Base-by-base conservation (phyloP, 2,113 vertebrate species). In the Penelope pileata region DNA sequence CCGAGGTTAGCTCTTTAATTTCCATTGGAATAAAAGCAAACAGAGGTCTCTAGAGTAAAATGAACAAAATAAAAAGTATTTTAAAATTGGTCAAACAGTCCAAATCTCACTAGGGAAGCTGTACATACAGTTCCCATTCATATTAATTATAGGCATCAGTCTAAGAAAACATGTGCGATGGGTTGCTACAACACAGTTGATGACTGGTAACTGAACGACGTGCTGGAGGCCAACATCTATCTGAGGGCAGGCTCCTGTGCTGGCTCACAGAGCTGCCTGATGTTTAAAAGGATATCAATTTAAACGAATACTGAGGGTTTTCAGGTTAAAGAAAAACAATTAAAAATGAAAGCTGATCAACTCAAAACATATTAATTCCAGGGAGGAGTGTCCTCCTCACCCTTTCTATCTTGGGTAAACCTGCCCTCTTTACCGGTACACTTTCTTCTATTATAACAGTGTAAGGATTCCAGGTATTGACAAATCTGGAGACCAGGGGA, bases 21-120 rank as follows among this genome's bases (percentile, higher is more conserved):
- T 92, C 87, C 67, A 90, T 1, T 63, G 75, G 81, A 79, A 89
- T 86, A 91, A 94, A 88, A 90, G 68, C 75, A 87, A 94, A 77
- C 59, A 83, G 70, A 87, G 74, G 72, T 88, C 56, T 90, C 86
- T 34, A 54, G 43, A 81, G 47, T 48, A 87, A 93, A 80, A 95
- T 18, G 29, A 89, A 83, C 26, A 77, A 88, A 85, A 73, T 15
- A 79, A 87, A 82, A 86, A 82, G 47, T 69, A 38, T 3, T 69
- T 77, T 34, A 9, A 80, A 86, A 69, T 51, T 47, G 79, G 72
- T 76, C 85, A 77, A 80, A 72, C 94, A 72, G 29, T 84, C 66
- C 66, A 94, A 58, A 48, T 48, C 66, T 93, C 74, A 82, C 53
- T 76, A n/a, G 69, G 78, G 53, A 70, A 83, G 64, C 70, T 77